Evolutionary conservation across 2,113 vertebrate species (phyloP), one percentile per base, ranked within the genome.

Genomic region (Oryzias woworae): DNA sequence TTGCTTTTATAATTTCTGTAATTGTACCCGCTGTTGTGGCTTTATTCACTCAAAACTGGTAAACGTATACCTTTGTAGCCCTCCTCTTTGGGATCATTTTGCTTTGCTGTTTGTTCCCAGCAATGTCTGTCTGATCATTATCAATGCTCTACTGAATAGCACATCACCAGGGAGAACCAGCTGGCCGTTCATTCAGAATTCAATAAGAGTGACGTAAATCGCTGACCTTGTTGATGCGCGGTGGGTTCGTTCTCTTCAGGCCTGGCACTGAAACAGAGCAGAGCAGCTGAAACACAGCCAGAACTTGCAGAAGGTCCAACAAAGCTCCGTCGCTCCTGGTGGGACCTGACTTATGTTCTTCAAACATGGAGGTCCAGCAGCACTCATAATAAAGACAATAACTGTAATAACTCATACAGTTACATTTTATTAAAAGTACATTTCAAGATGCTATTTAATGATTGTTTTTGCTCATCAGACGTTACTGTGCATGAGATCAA

Each of bases 161-260:
- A 86, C 78, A 78, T 68, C 56, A 50, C 53, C 74, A 69, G 68
- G 44, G 60, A 74, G 75, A 85, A 68, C 68, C 47, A 54, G 26
- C 24, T 24, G 62, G 69, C 62, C 62, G 74, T 87, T 87, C 84
- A 87, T 81, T 59, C 73, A 36, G 24, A 45, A 76, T 82, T 85
- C 76, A 87, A 88, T 76, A 36, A 68, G 66, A 71, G 54, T 87
- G 87, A 88, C 85, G 85, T 74, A 89, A 81, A 82, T 85, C 66
- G 58, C 49, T 72, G 78, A 78, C 82, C 76, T 59, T 43, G 54
- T 70, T 17, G 55, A 24, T 69, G 58, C 18, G 58, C 76, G 10
- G 28, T 57, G 82, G 71, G 49, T 66, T 64, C 55, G 70, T 62
- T 75, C 75, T 71, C 63, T 57, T 77, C 45, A 0, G 2, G 51